Percentiles rank a stretch among this genome's conserved stretches.
phyloP scores from a whole-genome alignment of 2,888 invertebrate genomes.

The Choreutis nemorana region DNA sequence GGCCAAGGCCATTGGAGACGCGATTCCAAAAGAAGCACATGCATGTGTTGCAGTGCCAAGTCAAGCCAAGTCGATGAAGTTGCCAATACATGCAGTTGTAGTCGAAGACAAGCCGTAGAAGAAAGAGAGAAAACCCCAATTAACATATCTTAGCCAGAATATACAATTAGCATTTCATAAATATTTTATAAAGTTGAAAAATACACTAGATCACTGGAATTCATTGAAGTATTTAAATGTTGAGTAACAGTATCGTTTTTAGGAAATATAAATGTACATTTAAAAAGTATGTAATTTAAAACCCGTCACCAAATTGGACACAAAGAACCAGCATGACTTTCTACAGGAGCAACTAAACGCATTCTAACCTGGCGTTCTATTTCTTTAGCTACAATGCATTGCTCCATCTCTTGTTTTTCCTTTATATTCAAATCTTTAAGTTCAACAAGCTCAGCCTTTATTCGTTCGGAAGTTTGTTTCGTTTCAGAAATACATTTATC shows the following conservation, averaged over 20 bases:
- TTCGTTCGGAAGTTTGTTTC: slow-evolving; percentile 19
- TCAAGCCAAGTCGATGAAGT: slow-evolving; percentile 12
- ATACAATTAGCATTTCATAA: no score
- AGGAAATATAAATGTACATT: no score
- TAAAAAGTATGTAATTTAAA: no score
- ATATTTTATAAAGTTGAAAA: no score
- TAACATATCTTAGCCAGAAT: no score
- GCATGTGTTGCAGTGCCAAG: slow-evolving; percentile 12
- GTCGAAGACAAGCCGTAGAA: no score
- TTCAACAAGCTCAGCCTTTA: slow-evolving; percentile 26
- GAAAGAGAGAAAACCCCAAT: slow-evolving; percentile 1
- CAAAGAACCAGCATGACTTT: no score
- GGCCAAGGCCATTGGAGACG: slow-evolving; percentile 10
- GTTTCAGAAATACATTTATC: slow-evolving; percentile 21
- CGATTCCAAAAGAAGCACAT: slow-evolving; percentile 4
- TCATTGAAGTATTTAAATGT: no score
- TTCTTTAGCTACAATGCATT: slow-evolving; percentile 25
- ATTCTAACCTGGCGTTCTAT: slow-evolving; percentile 42
- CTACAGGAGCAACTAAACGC: no score
- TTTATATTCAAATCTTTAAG: slow-evolving; percentile 23
- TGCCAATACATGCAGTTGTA: slow-evolving; percentile 19
- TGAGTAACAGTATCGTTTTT: no score
- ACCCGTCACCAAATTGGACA: slow-evolving; percentile 9
- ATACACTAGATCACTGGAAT: no score
- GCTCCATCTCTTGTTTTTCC: slow-evolving; percentile 30